A percentile compares a stretch with the other conserved stretches of the same genome.
Conservation (phyloP, 2,888 invertebrate genomes). For the Idaea straminata region DNA sequence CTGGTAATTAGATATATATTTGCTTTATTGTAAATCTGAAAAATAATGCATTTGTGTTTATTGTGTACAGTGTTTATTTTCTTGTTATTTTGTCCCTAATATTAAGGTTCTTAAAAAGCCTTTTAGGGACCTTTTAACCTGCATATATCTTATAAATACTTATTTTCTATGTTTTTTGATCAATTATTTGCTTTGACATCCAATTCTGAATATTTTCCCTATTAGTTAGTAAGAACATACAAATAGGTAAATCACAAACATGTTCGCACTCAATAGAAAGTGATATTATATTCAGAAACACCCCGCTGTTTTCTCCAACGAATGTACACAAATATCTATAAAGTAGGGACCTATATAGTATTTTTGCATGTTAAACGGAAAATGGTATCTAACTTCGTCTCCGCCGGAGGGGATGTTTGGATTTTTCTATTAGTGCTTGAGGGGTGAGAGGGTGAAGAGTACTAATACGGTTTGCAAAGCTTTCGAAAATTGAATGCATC, state of each 20-base stretch:
- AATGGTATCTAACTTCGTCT: not conserved
- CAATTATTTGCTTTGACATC: not conserved
- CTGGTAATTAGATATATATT: too few relatives aligned
- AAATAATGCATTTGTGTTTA: too few relatives aligned
- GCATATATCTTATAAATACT: too few relatives aligned
- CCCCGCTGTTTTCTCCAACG: not conserved
- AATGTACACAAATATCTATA: not conserved
- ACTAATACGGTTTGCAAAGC: not conserved
- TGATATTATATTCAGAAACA: not conserved
- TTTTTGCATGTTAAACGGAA: not conserved
- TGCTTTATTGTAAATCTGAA: too few relatives aligned
- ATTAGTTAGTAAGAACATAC: not conserved
- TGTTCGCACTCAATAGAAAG: not conserved
- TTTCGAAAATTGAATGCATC: not conserved
- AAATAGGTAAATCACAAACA: too few relatives aligned
- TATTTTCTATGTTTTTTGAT: not conserved
- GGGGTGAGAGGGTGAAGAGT: not conserved
- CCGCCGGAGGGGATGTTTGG: not conserved
- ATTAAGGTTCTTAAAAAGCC: too few relatives aligned
- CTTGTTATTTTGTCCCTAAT: too few relatives aligned
- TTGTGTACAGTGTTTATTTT: too few relatives aligned
- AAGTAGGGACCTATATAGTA: too few relatives aligned
- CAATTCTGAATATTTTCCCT: not conserved
- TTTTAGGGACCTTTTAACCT: too few relatives aligned
- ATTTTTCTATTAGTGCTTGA: not conserved